Percentiles rank a stretch among this genome's conserved stretches.
phyloP scores from a whole-genome alignment of 1,140 invertebrate species.

The Drosophila sp. region DNA sequence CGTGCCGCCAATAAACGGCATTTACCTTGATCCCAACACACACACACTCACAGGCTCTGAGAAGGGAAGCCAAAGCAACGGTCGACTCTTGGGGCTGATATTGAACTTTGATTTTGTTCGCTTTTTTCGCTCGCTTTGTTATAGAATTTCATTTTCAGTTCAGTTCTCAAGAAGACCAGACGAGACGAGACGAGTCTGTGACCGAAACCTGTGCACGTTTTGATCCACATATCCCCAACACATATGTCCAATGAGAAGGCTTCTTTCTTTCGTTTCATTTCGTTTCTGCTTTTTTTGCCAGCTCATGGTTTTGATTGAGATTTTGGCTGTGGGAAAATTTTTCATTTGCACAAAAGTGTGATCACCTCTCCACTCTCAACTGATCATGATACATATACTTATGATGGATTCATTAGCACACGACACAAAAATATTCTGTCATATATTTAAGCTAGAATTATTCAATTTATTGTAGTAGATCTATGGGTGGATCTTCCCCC shows the following conservation, averaged over 20 bases:
- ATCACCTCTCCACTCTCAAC: not conserved
- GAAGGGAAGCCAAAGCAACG: slow-evolving; percentile 63
- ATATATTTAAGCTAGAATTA: slow-evolving; percentile 13
- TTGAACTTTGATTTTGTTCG: slow-evolving; percentile 74
- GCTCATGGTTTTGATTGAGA: slow-evolving; percentile 63
- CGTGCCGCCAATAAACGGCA: slow-evolving; percentile 78
- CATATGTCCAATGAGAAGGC: slow-evolving; percentile 67
- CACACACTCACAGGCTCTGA: not conserved
- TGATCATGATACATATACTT: not conserved
- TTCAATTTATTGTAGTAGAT: slow-evolving; percentile 13
- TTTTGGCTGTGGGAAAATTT: slow-evolving; percentile 18
- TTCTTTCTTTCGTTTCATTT: slow-evolving; percentile 15
- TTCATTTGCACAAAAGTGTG: slow-evolving; percentile 7
- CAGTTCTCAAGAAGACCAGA: slow-evolving; percentile 55
- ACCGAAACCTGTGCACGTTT: slow-evolving; percentile 48
- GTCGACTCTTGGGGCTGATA: slow-evolving; percentile 59
- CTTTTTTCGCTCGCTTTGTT: slow-evolving; percentile 47
- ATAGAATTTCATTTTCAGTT: slow-evolving; percentile 73
- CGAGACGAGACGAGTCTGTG: slow-evolving; percentile 20
- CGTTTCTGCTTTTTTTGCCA: slow-evolving; percentile 39
- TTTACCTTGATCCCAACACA: slow-evolving; percentile 72
- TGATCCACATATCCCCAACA: slow-evolving; percentile 58
- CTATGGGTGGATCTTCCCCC: slow-evolving; percentile 9
- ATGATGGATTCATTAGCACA: not conserved
- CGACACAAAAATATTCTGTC: not conserved